Evolutionary conservation across 2,113 vertebrate genomes (phyloP).

Genomic region (Piaya cayana): DNA sequence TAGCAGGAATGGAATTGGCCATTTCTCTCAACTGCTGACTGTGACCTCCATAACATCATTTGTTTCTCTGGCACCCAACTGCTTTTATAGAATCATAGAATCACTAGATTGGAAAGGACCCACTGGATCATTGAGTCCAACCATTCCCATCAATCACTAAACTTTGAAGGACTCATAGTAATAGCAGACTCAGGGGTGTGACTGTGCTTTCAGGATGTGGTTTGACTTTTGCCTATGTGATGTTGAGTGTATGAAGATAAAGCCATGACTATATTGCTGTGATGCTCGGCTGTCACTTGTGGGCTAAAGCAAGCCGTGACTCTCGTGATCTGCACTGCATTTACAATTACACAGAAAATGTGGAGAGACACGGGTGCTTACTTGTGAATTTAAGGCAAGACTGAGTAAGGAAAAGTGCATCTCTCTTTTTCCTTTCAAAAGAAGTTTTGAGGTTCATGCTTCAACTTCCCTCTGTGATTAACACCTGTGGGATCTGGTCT

Average conservation of each 20-base stretch:
- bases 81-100: no score
- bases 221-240: background rate
- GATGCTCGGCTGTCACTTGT: background rate
- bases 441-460: background rate
- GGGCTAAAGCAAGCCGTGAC: background rate
- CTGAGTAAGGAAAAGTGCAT: background rate
- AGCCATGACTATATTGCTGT: background rate
- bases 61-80: background rate
- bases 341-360: background rate
- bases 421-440: background rate
- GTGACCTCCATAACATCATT: no score
- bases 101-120: no score
- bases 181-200: background rate
- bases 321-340: background rate
- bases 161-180: background rate
- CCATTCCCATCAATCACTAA: no score
- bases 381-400: background rate
- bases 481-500: background rate
- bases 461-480: background rate
- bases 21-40: background rate
- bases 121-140: no score
- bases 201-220: accelerated
- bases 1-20: background rate
- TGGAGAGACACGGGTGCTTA: background rate
- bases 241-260: background rate